A percentile compares a stretch with the other conserved stretches of the same genome.
These are phyloP conservation scores for Oryzias melastigma DNA, from an alignment of 2,113 vertebrate genomes.

Conservation along the genomic window DNA sequence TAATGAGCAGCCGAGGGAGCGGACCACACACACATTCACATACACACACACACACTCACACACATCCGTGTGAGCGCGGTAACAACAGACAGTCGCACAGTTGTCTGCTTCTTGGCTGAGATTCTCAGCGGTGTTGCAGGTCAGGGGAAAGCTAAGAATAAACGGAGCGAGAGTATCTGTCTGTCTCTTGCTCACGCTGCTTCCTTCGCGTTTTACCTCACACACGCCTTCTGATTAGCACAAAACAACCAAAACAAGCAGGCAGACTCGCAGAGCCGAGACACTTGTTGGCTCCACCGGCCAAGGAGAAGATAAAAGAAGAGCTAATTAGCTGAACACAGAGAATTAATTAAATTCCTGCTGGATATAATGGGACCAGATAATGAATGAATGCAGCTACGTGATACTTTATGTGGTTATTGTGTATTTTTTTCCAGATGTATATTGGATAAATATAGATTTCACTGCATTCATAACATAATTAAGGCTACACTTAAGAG, in stretches of 20 bases:
- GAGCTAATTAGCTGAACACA: conserved; percentile 5
- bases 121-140: conserved; percentile 36
- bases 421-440: not conserved
- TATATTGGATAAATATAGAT: not conserved
- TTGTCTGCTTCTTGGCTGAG: conserved; percentile 34
- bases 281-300: not conserved
- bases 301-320: conserved; percentile 17
- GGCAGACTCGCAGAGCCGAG: conserved; percentile 8
- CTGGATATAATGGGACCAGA: conserved; percentile 4
- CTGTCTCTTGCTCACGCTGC: conserved; percentile 1
- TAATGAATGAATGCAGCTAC: conserved; percentile 12
- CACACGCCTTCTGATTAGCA: conserved; percentile 22
- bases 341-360: conserved; percentile 7
- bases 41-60: conserved; percentile 3
- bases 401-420: no score
- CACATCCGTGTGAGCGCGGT: conserved; percentile 11
- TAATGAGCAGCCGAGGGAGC: conserved; percentile 59
- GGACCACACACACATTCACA: conserved; percentile 34
- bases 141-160: conserved; percentile 62
- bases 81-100: conserved; percentile 1
- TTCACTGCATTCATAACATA: no score
- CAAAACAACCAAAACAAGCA: conserved; percentile 3
- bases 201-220: conserved; percentile 18
- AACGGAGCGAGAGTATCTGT: conserved; percentile 23
- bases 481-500: no score